These are phyloP conservation scores for Morpho deidamia DNA, from an alignment of 2,888 invertebrate genomes.

Conservation along the genomic window DNA sequence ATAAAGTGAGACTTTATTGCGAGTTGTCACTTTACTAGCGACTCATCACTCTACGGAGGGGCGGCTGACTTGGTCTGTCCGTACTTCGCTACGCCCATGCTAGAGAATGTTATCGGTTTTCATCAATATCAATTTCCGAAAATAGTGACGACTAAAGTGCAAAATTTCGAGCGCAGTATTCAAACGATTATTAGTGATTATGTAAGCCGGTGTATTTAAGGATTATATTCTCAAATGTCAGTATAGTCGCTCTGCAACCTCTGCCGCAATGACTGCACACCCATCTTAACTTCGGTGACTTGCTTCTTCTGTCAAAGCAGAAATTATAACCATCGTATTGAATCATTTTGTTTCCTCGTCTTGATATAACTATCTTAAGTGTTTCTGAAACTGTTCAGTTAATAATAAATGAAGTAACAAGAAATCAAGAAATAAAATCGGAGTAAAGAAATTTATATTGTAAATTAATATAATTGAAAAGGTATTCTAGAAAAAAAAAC, in stretches of 20 bases:
- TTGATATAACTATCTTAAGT: not conserved
- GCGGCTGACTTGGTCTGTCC: too few species aligned
- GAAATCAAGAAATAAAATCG: too few species aligned
- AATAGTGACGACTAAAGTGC: too few species aligned
- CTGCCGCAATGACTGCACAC: constrained; percentile 7
- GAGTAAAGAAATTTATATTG: too few species aligned
- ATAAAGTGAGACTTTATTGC: too few species aligned
- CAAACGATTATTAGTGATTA: constrained; percentile 6
- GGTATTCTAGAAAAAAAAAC: too few species aligned
- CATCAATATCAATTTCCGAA: too few species aligned
- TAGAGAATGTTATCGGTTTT: too few species aligned
- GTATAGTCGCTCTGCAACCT: constrained; percentile 5
- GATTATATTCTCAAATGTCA: not conserved
- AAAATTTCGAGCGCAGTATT: too few species aligned
- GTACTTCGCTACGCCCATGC: not conserved
- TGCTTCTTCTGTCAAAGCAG: not conserved
- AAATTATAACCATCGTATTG: constrained; percentile 4
- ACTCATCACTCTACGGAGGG: too few species aligned
- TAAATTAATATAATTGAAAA: too few species aligned
- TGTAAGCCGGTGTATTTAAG: constrained; percentile 1
- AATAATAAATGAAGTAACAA: not conserved
- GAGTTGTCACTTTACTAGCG: too few species aligned
- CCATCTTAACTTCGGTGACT: constrained; percentile 3
- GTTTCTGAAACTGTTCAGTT: not conserved
- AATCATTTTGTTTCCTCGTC: constrained; percentile 8